Evolutionary conservation across 1,140 invertebrate genomes (phyloP).

Genomic region (Cotesia typhae): DNA sequence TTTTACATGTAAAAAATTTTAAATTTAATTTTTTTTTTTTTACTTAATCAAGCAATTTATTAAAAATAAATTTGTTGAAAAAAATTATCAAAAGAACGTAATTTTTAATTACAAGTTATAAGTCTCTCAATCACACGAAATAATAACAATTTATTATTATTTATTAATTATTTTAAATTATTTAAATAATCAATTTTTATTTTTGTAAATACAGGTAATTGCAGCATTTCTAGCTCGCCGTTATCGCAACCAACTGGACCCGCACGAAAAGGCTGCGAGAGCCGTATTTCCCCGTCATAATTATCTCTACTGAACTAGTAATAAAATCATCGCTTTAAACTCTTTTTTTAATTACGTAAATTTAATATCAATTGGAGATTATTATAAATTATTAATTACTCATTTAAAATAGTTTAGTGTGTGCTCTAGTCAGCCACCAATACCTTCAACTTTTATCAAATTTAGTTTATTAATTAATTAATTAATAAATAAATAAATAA

Average conservation of each 20-base stretch:
- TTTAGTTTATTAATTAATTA: too few relatives aligned
- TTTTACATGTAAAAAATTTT: too few relatives aligned
- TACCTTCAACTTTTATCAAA: background rate
- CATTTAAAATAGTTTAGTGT: conserved; percentile 46
- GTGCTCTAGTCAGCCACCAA: conserved; percentile 58
- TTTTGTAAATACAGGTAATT: conserved; percentile 69
- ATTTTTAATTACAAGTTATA: too few relatives aligned
- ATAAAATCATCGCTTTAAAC: conserved; percentile 33
- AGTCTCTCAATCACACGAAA: too few relatives aligned
- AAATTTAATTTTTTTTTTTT: too few relatives aligned
- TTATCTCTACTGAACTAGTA: conserved; percentile 62
- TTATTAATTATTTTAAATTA: background rate
- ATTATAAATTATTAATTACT: conserved; percentile 16
- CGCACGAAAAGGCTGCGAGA: conserved; percentile 73
- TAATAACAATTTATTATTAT: too few relatives aligned
- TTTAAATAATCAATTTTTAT: background rate
- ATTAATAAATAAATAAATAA: background rate
- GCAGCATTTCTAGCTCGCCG: conserved; percentile 77
- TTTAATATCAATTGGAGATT: conserved; percentile 9
- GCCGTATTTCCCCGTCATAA: conserved; percentile 75
- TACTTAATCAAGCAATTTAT: too few relatives aligned
- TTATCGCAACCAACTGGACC: conserved; percentile 79
- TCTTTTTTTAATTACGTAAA: conserved; percentile 31
- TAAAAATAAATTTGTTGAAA: too few relatives aligned
- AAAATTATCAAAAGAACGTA: too few relatives aligned